Percentiles rank a stretch among this genome's conserved stretches.
Evolutionary conservation across 2,113 vertebrate species (phyloP).

Genomic region (Dinomys branickii): DNA sequence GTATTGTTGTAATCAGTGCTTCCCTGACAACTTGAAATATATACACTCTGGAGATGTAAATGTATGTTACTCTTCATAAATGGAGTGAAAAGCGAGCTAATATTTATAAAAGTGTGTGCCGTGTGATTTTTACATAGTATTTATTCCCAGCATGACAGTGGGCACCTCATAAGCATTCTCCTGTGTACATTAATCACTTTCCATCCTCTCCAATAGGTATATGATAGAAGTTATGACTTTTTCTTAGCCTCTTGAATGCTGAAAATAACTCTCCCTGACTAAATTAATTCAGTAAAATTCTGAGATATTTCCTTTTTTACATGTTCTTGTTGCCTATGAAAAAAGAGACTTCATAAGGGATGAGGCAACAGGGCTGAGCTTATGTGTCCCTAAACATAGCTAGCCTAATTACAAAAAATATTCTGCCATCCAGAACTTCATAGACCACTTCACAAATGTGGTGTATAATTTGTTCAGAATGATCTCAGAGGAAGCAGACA

Average conservation of each 20-base stretch:
- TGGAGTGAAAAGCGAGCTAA: background rate
- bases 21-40: conserved; percentile 22
- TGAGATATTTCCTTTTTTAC: conserved; percentile 5
- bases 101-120: background rate
- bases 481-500: conserved; percentile 44
- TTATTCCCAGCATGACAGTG: background rate
- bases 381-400: background rate
- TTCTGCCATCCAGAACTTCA: conserved; percentile 46
- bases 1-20: conserved; percentile 23
- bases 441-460: conserved; percentile 8
- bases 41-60: no score
- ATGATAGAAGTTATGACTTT: background rate
- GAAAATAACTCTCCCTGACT: conserved; percentile 27
- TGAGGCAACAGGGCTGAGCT: background rate
- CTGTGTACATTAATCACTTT: background rate
- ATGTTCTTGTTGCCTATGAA: background rate
- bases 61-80: background rate
- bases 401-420: conserved; percentile 58
- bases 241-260: conserved; percentile 17
- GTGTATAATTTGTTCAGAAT: conserved; percentile 61
- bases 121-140: background rate
- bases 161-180: background rate
- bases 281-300: conserved; percentile 45
- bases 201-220: background rate
- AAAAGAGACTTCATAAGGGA: conserved; percentile 22